Conservation (phyloP, 64 coral and sea anemone species). For the Astreopora myriophthalma region DNA sequence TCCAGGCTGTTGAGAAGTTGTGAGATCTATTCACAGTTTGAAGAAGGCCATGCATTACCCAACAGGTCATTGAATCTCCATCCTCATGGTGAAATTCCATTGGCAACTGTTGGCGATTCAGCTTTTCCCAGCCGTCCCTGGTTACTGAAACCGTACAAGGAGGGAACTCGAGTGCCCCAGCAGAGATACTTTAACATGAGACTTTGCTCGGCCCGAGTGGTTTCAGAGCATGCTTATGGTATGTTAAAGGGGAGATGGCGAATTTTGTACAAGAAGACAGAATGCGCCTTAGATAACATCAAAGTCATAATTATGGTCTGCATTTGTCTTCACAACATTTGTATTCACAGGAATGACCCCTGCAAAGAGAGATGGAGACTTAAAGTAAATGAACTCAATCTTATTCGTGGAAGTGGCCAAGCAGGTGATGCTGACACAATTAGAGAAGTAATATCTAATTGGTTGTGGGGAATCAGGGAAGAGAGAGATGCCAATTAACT, state of each 20-base stretch:
- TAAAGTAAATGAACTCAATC: neutral
- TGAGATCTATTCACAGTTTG: conserved; percentile 14
- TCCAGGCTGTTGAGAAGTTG: conserved; percentile 9
- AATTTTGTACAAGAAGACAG: too few relatives aligned
- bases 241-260: conserved; percentile 69
- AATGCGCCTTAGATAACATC: neutral
- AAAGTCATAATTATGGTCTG: conserved; percentile 47
- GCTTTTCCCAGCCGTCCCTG: conserved; percentile 53
- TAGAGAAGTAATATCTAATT: conserved; percentile 1
- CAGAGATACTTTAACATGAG: too few relatives aligned
- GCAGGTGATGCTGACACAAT: neutral
- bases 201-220: conserved; percentile 34
- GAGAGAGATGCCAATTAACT: neutral
- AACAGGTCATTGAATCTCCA: neutral
- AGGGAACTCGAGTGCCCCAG: conserved; percentile 13
- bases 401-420: conserved; percentile 28
- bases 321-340: conserved; percentile 49
- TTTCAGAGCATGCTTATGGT: conserved; percentile 50
- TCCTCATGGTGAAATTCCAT: conserved; percentile 48
- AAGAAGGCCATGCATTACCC: conserved; percentile 51
- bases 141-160: conserved; percentile 45
- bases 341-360: conserved; percentile 37
- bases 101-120: conserved; percentile 38
- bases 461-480: conserved; percentile 17
- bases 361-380: conserved; percentile 44